Base-by-base conservation (phyloP, 2,113 vertebrate genomes). In the Proteles cristata region DNA sequence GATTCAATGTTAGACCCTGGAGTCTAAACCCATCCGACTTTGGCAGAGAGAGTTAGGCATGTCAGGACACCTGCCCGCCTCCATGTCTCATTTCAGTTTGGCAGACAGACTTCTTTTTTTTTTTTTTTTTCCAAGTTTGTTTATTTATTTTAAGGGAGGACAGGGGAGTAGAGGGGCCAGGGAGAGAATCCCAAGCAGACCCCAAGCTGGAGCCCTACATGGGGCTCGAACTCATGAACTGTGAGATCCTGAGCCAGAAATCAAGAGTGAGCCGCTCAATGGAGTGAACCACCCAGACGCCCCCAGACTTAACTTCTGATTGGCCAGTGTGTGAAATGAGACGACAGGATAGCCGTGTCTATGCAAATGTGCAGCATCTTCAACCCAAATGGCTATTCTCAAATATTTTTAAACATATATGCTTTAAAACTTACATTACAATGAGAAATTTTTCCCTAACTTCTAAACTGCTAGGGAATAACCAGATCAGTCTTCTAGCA, bases 51-150 rank as follows among this genome's bases (percentile, higher is more conserved):
- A 1, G 7, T 28, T 15, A 25, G 26, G 17, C 16, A 21, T 4
- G 15, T 2, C 4, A 19, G 50, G 63, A 4, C 0, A 5, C 14
- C 1, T 26, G 48, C n/a, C 17, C 43, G 9, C 26, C 33, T 83
- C 58, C 43, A 35, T 11, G 23, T 2, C 6, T 19, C 35, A 0
- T 10, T 58, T 66, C 61, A 33, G 10, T 1, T 39, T 11, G 35
- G n/a, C 88, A 66, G 82, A 79, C 48, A 66, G 33, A n/a, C 25
- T 39, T 43, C 53, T 55, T 55, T 11, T 55, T 55, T 17, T 23
- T 17, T 23, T 61, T 61, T 23, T 23, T 61, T 61, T 61, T 3
- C 39, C 58, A 61, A 61, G 58, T 61, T 61, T 61, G 8, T 61
- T 58, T 19, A 58, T 58, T 61, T 61, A 61, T 61, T 61, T 61